A percentile compares a stretch with the other conserved stretches of the same genome.
Conservation (phyloP, 2,797 vertebrate genomes). For the Sebastes jordani region DNA sequence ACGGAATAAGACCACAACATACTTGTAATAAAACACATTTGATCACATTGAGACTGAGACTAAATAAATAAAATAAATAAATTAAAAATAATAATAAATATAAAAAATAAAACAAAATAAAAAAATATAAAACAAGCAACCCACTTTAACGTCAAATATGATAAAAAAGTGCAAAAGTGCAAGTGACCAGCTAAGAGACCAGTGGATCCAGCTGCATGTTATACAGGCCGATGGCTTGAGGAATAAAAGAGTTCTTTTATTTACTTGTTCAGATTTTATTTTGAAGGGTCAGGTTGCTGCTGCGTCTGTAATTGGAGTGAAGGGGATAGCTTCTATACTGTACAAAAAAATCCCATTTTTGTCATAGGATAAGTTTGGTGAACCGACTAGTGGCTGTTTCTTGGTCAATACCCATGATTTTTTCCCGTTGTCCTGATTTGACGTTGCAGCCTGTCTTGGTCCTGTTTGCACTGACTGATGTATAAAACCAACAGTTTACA, state of each 20-base stretch:
- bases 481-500: neutral
- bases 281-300: neutral
- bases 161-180: neutral
- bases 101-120: neutral
- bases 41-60: neutral
- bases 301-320: neutral
- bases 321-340: neutral
- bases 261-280: neutral
- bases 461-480: neutral
- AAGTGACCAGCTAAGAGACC: neutral
- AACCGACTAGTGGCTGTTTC: neutral
- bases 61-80: neutral
- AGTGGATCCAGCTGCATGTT: neutral
- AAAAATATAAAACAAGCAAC: neutral
- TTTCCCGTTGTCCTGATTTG: neutral
- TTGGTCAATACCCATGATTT: neutral
- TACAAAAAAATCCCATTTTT: neutral
- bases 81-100: neutral
- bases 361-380: neutral
- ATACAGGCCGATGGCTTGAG: neutral
- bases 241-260: neutral
- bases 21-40: neutral
- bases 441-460: neutral
- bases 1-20: neutral
- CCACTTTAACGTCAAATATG: neutral